Conservation (phyloP, 2,113 vertebrate species). For the Tenebrosternarchus preto region DNA sequence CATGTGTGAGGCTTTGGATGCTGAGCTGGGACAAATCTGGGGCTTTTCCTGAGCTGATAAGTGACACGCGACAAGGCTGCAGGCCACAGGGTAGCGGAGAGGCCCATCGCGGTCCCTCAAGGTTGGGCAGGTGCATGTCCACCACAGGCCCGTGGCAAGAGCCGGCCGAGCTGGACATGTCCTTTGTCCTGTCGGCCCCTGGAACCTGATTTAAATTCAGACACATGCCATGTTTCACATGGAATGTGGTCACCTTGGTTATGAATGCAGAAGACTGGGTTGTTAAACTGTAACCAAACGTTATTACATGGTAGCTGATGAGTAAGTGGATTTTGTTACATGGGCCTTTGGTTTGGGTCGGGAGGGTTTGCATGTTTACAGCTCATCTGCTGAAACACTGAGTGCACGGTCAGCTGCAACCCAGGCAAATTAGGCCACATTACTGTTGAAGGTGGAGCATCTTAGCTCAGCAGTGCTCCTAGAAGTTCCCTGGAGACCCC, state of each 20-base stretch:
- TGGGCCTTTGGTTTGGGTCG: conserved; percentile 32
- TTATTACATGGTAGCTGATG: not conserved
- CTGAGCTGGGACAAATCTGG: not conserved
- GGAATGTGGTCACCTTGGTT: not conserved
- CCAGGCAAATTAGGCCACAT: conserved; percentile 49
- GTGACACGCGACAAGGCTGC: conserved; percentile 8
- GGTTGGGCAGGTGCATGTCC: not conserved
- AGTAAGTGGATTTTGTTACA: not conserved
- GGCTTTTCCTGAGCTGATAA: not conserved
- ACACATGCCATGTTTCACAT: not conserved
- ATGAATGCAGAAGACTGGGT: not conserved
- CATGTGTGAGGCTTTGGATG: not conserved
- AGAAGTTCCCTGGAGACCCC: not conserved
- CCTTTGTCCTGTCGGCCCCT: not conserved
- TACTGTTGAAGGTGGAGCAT: conserved; percentile 18
- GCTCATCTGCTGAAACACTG: conserved; percentile 49
- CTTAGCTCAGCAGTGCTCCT: not conserved
- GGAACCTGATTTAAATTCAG: too few relatives aligned
- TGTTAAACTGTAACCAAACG: not conserved
- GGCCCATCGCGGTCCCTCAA: conserved; percentile 3
- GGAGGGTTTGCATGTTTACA: conserved; percentile 25
- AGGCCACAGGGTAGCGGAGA: not conserved
- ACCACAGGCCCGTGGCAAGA: not conserved
- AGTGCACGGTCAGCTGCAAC: conserved; percentile 34
- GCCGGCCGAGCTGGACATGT: not conserved